Base-by-base conservation (phyloP, 2,888 invertebrate species). In the Timema cristinae region DNA sequence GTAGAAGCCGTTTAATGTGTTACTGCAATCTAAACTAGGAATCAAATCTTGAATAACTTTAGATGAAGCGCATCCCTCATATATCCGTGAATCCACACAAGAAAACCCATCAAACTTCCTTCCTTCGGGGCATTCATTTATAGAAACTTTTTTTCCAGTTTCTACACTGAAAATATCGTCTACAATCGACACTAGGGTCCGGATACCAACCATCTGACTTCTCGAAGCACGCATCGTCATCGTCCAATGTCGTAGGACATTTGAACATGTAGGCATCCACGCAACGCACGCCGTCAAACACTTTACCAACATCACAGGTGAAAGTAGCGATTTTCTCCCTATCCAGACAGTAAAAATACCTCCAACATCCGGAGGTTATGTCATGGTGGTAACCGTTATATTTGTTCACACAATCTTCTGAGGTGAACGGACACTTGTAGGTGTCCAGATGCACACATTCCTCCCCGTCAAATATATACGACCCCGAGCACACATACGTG, bases 261-360 rank as follows among this genome's bases (percentile, higher is more conserved):
- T 81, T 80, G 78, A 83, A 82, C 70, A 79, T 81, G 6, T 80
- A 75, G 0, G 82, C 79, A 49, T 82, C 82, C 13, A 86, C 86
- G 78, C 88, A 88, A 47, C 85, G 83, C 68, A 84, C 84, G 0
- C 87, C 87, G 81, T 88, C 86, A 79, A 87, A 88, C 69, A 86
- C 83, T 77, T 86, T 86, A 49, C 84, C 86, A 11, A 85, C 86
- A 13, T 85, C 83, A 73, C 88, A 88, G 0, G 86, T 85, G 5
- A 87, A 78, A 0, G 87, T 85, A 2, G 85, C 84, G 15, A 87
- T 80, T 16, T 86, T 83, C 76, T 87, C 86, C 0, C 84, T 85
- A 52, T 85, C 84, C 75, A 85, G 83, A 79, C 88, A 88, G 80
- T 85, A 88, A 77, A 85, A 86, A 78, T 88, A 88, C 77, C 86